Conservation (phyloP, 1,140 invertebrate genomes). For the Pseudomyrmex gracilis region DNA sequence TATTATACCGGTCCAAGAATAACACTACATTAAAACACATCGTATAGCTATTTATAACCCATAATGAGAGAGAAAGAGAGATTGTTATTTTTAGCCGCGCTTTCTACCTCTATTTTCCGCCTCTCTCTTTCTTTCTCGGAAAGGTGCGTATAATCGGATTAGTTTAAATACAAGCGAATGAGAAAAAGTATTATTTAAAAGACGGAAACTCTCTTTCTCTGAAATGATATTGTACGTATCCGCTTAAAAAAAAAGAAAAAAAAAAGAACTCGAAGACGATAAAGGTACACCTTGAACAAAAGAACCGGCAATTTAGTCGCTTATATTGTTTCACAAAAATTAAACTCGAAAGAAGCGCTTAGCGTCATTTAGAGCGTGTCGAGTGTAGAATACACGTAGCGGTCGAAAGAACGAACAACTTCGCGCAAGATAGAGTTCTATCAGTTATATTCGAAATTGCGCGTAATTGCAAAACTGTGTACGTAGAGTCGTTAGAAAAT, state of each 20-base stretch:
- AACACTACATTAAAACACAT: slow-evolving; percentile 18
- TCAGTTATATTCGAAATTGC: no score
- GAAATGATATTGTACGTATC: not conserved
- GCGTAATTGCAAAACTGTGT: not conserved
- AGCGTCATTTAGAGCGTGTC: not conserved
- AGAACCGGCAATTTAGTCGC: slow-evolving; percentile 4
- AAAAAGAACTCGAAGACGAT: slow-evolving; percentile 21
- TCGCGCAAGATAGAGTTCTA: no score
- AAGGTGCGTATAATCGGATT: slow-evolving; percentile 45
- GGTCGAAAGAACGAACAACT: not conserved
- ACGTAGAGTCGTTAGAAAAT: slow-evolving; percentile 18
- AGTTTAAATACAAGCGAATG: slow-evolving; percentile 47
- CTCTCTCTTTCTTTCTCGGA: not conserved
- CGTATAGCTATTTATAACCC: slow-evolving; percentile 40
- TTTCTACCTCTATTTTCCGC: slow-evolving; percentile 44
- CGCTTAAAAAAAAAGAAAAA: not conserved
- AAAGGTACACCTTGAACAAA: not conserved
- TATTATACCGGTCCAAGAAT: slow-evolving; percentile 1
- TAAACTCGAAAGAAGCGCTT: not conserved
- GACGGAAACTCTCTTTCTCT: not conserved
- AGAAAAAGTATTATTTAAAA: slow-evolving; percentile 48
- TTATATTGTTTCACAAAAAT: no score
- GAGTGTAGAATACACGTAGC: not conserved
- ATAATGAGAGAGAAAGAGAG: not conserved
- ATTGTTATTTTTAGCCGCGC: slow-evolving; percentile 47